Evolutionary conservation across 1,140 invertebrate genomes (phyloP), one percentile per base, ranked within the genome.

Genomic region (Brachionus plicatilis): DNA sequence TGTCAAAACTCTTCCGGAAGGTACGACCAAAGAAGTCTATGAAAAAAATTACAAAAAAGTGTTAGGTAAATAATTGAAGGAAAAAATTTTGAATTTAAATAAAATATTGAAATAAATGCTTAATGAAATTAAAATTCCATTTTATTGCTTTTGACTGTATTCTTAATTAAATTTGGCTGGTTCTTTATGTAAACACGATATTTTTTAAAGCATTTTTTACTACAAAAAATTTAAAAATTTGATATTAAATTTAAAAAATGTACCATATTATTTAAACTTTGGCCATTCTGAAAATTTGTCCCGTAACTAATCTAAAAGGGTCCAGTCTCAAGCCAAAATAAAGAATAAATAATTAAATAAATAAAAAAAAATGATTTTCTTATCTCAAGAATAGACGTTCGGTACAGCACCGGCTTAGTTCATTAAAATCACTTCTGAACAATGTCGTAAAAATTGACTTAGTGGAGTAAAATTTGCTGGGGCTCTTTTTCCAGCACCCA

Each of bases 241-340:
- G 27, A 27, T 27, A 27, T 27, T 27, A n/a, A 3, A 29, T 2
- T 29, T 29, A 29, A 29, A 29, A 29, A 29, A 29, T 68, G 80
- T 83, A 14, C 41, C 68, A 8, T 83, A 83, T 24, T 83, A 83
- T 37, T 83, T 60, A 17, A 83, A 24, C 5, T 83, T 33, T 68
- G 80, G 80, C 37, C 80, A 83, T 68, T 60, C 47, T 27, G 14
- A 43, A 68, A 83, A 45, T 29, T 11, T 83, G 29, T 37, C 60
- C n/a, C 24, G 24, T 41, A 3, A 68, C 27, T 27, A 68, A 14
- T 4, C 9, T 1, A 68, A 45, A 43, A 60, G 60, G 17, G 20
- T 83, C 24, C 20, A 83, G 66, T 17, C 8, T 9, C 9, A 65
- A 1, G 80, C 65, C 2, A 29, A 29, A 29, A 29, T 29, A 29